Percentiles rank a stretch among this genome's conserved stretches.
These are phyloP conservation scores for Corvus moneduloides DNA, from an alignment of 2,113 vertebrate species.

Conservation along the genomic window DNA sequence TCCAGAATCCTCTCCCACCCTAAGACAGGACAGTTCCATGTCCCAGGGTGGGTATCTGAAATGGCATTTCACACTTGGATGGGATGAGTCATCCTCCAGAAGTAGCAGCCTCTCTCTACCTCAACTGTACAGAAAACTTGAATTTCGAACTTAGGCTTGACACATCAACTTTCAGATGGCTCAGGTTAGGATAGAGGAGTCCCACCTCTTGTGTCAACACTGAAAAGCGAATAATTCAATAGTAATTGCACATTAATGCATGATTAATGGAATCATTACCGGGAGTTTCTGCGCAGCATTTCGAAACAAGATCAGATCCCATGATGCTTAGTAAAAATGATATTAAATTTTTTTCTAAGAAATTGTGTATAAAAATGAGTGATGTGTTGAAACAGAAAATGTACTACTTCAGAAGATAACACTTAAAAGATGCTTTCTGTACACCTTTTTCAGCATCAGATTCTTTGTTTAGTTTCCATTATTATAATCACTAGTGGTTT, in stretches of 20 bases:
- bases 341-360: not conserved
- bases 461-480: conserved; percentile 24
- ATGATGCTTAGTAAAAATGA: not conserved
- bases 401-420: not conserved
- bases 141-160: not conserved
- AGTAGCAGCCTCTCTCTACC: not conserved
- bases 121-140: not conserved
- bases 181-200: not conserved
- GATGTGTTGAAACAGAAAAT: not conserved
- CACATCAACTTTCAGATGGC: not conserved
- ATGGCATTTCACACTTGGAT: not conserved
- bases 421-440: not conserved
- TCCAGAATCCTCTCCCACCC: not conserved
- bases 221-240: not conserved
- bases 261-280: not conserved
- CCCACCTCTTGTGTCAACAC: not conserved
- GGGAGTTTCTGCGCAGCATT: not conserved
- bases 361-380: not conserved
- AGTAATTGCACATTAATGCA: not conserved
- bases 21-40: not conserved
- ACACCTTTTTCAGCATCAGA: not conserved
- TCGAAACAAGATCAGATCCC: not conserved
- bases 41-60: not conserved
- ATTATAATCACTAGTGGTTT: conserved; percentile 21
- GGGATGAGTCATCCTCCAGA: not conserved